Evolutionary conservation across 1,140 invertebrate genomes (phyloP), one percentile per base, ranked within the genome.

Genomic region (Formica exsecta): DNA sequence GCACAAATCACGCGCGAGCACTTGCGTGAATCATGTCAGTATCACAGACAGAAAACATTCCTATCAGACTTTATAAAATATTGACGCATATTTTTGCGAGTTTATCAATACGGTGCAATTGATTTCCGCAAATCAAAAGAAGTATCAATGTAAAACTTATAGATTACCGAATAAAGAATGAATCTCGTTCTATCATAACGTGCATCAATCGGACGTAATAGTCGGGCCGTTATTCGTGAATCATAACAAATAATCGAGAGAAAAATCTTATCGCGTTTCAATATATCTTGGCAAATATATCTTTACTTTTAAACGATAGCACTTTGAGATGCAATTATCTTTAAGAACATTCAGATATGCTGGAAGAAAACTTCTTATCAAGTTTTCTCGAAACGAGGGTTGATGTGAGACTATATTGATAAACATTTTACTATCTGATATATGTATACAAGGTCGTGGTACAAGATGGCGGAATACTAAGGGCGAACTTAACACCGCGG

Each of bases 321-420:
- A 41, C 64, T 57, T 80, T 25, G n/a, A 38, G 59, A 64, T 65
- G 65, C 48, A 19, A 70, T 57, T 59, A 59, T 57, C 22, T 25
- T 13, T 54, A 25, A 16, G 57, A 57, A 41, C 32, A 11, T 59
- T 57, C 8, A 29, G 16, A 19, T 22, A 32, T 8, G 32, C n/a
- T 11, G 13, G 7, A 0, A 57, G 48, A 48, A 51, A 51, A 19
- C 9, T 70, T 54, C 61, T 87, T 90, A 89, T 89, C 89, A 29
- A 22, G 9, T 68, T 44, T 62, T 80, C 9, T 7, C 29, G 25
- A 59, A 44, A 62, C 51, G 68, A 32, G 32, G 3, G 32, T 59
- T 70, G 68, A 3, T 4, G 5, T 74, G 19, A 5, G 25, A n/a
- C 22, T 13, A 6, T 59, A 71, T 19, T 57, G 80, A 89, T 89